These are phyloP conservation scores for Drosophila robusta DNA, from an alignment of 2,888 invertebrate genomes.

Conservation along the genomic window DNA sequence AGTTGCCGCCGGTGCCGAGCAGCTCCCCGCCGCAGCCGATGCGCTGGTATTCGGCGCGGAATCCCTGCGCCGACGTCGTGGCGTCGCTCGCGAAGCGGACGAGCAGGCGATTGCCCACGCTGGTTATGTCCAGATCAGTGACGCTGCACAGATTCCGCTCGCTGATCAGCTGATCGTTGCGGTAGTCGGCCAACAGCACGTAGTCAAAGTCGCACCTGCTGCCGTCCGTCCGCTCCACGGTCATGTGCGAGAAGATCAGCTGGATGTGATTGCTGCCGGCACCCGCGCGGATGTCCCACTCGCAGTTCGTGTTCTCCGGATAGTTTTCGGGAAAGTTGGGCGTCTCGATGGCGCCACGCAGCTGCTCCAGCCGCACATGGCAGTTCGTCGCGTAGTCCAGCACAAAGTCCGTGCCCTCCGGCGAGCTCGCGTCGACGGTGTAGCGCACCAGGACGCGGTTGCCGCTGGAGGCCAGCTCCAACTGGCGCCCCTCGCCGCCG, in stretches of 20 bases:
- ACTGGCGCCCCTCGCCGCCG: constrained; percentile 3
- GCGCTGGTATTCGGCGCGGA: constrained; percentile 92
- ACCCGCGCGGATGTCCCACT: constrained; percentile 91
- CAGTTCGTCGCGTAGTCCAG: constrained; percentile 79
- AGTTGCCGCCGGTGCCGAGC: constrained; percentile 85
- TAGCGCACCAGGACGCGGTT: constrained; percentile 80
- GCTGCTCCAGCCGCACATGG: constrained; percentile 45
- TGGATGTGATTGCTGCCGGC: constrained; percentile 92
- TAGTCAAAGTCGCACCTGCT: constrained; percentile 87
- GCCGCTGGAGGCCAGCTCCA: constrained; percentile 58
- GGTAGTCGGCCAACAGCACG: constrained; percentile 85
- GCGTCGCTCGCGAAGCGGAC: constrained; percentile 88
- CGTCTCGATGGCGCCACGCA: constrained; percentile 93
- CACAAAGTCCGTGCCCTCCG: constrained; percentile 66
- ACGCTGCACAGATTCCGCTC: constrained; percentile 66
- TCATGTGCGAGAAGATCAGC: constrained; percentile 92
- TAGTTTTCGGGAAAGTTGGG: constrained; percentile 93
- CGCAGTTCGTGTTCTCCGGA: constrained; percentile 88
- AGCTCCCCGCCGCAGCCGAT: constrained; percentile 92
- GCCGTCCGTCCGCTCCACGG: constrained; percentile 85
- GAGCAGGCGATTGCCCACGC: constrained; percentile 83
- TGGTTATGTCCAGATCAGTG: constrained; percentile 51
- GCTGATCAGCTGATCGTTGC: constrained; percentile 83
- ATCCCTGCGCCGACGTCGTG: constrained; percentile 87
- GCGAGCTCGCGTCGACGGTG: constrained; percentile 40